These are phyloP conservation scores for Gallinago solitaria DNA, from an alignment of 2,797 vertebrate species.

Conservation along the genomic window DNA sequence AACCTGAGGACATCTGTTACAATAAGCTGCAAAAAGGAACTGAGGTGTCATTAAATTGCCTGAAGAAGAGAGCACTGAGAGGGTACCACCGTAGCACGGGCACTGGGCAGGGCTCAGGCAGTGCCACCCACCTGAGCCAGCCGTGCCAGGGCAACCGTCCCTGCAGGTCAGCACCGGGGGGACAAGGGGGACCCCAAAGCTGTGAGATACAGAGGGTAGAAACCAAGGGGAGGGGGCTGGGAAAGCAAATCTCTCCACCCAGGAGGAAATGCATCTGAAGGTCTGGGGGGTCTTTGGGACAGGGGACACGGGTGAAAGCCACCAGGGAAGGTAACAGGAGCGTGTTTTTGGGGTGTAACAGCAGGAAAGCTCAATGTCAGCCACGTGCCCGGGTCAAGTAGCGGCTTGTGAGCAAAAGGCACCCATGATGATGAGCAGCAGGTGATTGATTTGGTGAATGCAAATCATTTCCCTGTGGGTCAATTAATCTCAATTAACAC, in stretches of 20 bases:
- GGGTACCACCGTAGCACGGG: accelerated
- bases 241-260: not conserved
- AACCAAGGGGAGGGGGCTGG: not conserved
- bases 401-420: not conserved
- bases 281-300: not conserved
- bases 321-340: accelerated
- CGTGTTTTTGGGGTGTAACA: not conserved
- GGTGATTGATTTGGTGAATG: not conserved
- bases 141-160: accelerated
- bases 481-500: not conserved
- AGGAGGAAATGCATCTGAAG: not conserved
- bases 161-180: accelerated
- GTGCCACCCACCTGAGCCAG: accelerated
- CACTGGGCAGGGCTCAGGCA: not conserved
- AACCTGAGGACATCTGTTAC: not conserved
- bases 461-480: not conserved
- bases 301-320: not conserved
- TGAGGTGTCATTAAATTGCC: not conserved
- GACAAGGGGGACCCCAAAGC: not conserved
- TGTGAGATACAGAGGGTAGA: not conserved
- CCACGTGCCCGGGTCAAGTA: accelerated
- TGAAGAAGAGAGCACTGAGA: not conserved
- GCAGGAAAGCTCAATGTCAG: not conserved
- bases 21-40: not conserved
- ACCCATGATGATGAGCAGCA: not conserved